Evolutionary conservation across 2,888 invertebrate genomes (phyloP), one percentile per base, ranked within the genome.

Genomic region (Tromatobia lineatoria): DNA sequence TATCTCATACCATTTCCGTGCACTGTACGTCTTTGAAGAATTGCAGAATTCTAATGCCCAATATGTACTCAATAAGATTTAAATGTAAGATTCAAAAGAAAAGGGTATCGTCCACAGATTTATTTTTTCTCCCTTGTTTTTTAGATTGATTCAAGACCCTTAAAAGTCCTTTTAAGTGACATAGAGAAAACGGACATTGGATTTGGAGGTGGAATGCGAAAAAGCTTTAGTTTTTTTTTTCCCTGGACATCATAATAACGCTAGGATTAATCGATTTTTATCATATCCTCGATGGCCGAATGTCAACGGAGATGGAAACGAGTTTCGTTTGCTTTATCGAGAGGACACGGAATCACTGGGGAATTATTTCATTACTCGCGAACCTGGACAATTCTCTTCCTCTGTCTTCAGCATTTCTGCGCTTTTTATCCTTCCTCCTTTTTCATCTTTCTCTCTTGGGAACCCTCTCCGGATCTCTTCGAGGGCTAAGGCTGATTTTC

Each of bases 321-420:
- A 78, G 61, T 77, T 82, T 78, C 78, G 64, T 75, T 82, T 80
- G 75, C 69, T 82, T 80, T 82, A 86, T 81, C 79, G 79, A 79
- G 84, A 67, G 82, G 47, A 69, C 66, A 69, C 38, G 78, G 50
- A 84, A 84, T 83, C 79, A 77, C 73, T 70, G 23, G 50, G 77
- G 82, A 87, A 85, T 87, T 85, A 85, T 82, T 85, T 84, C 85
- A 74, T 80, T 80, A 84, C 82, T 67, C 80, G 73, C 69, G 70
- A 80, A 83, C 76, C 80, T 66, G 64, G 78, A 70, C 75, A 66
- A 29, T 50, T 67, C 59, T 66, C 69, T 61, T 52, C 52, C n/a
- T n/a, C 54, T 23, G 54, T 18, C 71, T 71, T 54, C 52, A 29
- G 54, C 38, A 13, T 23, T n/a, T 18, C 15, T 11, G 54, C 42